These are phyloP conservation scores for Pomatostomus ruficeps DNA, from an alignment of 2,113 vertebrate species.

Conservation along the genomic window DNA sequence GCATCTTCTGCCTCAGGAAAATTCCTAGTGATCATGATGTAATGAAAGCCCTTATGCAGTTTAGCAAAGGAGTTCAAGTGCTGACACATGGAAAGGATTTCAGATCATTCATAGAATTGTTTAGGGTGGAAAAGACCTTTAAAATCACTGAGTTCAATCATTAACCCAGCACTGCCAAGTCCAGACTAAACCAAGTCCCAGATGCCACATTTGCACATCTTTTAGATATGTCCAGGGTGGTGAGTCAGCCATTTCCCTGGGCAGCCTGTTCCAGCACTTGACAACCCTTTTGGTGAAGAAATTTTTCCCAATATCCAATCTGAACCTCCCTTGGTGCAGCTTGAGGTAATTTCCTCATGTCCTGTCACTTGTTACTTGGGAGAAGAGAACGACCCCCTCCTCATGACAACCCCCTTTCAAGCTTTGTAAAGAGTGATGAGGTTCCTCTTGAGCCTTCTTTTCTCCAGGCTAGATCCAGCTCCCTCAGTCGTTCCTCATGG, in stretches of 20 bases:
- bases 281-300: background rate
- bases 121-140: background rate
- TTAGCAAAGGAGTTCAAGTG: constrained; percentile 13
- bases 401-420: background rate
- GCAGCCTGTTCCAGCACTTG: background rate
- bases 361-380: background rate
- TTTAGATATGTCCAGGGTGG: background rate
- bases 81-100: background rate
- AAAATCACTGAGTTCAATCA: rapidly evolving
- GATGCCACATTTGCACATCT: background rate
- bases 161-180: background rate
- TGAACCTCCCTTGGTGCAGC: background rate
- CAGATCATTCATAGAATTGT: background rate
- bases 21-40: background rate
- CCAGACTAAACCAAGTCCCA: background rate
- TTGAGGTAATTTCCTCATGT: background rate
- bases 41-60: background rate
- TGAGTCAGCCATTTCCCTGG: background rate
- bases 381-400: background rate
- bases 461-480: background rate
- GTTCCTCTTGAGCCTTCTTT: background rate
- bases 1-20: constrained; percentile 33
- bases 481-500: rapidly evolving
- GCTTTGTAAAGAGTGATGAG: background rate
- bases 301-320: background rate